Conservation (phyloP, 2,888 invertebrate species). For the Adela reaumurella region DNA sequence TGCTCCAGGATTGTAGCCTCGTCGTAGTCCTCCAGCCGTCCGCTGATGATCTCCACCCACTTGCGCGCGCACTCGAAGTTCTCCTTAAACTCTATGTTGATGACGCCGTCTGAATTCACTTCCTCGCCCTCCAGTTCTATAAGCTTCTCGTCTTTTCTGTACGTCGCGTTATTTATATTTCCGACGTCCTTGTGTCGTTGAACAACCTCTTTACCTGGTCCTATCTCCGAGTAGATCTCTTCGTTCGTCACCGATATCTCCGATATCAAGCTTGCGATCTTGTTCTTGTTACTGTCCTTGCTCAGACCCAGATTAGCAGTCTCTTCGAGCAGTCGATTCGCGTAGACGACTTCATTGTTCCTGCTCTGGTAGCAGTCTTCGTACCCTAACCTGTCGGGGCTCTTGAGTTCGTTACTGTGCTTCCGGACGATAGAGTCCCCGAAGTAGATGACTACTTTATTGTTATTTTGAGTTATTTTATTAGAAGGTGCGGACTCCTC, state of each 20-base stretch:
- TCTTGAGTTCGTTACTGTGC: constrained; percentile 43
- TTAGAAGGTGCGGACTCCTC: constrained; percentile 33
- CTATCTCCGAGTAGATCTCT: constrained; percentile 43
- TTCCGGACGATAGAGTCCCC: constrained; percentile 62
- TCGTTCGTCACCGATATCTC: constrained; percentile 24
- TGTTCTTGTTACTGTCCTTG: constrained; percentile 32
- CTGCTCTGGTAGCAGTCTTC: constrained; percentile 14
- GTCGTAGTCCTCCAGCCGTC: constrained; percentile 33
- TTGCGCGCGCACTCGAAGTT: constrained; percentile 59
- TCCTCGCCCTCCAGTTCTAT: constrained; percentile 13
- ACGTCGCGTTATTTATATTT: constrained; percentile 34
- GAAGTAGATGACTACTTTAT: constrained; percentile 72
- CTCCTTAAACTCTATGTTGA: constrained; percentile 60
- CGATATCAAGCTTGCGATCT: constrained; percentile 30
- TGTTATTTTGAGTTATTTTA: constrained; percentile 49
- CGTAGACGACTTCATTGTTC: constrained; percentile 37
- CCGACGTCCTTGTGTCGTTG: too few relatives aligned
- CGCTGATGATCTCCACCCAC: constrained; percentile 57
- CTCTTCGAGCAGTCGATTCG: constrained; percentile 34
- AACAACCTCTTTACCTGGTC: constrained; percentile 18
- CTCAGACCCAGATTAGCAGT: constrained; percentile 29
- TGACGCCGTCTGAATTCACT: constrained; percentile 49
- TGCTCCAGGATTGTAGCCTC: constrained; percentile 45
- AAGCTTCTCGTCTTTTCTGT: constrained; percentile 32
- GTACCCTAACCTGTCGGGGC: constrained; percentile 26